Evolutionary conservation across 2,888 invertebrate genomes (phyloP), one percentile per base, ranked within the genome.

Genomic region (Chalcosyrphus nemorum): DNA sequence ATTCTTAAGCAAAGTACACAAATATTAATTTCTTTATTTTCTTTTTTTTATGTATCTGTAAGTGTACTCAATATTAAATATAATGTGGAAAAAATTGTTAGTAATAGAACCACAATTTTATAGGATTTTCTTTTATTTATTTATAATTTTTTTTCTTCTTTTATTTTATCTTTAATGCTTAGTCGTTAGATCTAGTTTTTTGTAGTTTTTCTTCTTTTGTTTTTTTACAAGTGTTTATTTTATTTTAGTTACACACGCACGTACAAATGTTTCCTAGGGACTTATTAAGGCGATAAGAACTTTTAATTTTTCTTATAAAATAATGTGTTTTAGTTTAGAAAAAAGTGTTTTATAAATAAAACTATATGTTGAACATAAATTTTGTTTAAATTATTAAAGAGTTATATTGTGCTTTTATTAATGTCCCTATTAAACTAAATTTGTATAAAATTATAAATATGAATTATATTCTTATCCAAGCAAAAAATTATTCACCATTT

Each of bases 271-370:
- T 82, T 82, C 78, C 77, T 77, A 82, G 72, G 77, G 77, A 82
- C 82, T 82, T 82, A 66, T 82, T 82, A 82, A 82, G 82, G 82
- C 82, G 82, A 72, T 82, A 82, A 82, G 82, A 82, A 77, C 56
- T 81, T 74, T 45, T 74, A 38, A 52, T 57, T 17, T 63, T 63
- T 77, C 77, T 82, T 71, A 82, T 72, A 47, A 77, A 82, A 54
- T 72, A 77, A 77, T 56, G 47, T 76, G 70, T 45, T 66, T 47
- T 47, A 66, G 54, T 52, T 52, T 43, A 52, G 27, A 71, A 66
- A 66, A 54, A 77, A 29, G 32, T 15, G 29, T 9, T 47, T 47
- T 59, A 24, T 61, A 21, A 41, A 41, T 68, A 21, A 41, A 29
- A 38, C 13, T 50, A 9, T 6, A 1, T 6, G 3, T 17, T 50